These are phyloP conservation scores for Philypnodon macrostomus DNA, from an alignment of 2,797 vertebrate genomes.

Conservation along the genomic window DNA sequence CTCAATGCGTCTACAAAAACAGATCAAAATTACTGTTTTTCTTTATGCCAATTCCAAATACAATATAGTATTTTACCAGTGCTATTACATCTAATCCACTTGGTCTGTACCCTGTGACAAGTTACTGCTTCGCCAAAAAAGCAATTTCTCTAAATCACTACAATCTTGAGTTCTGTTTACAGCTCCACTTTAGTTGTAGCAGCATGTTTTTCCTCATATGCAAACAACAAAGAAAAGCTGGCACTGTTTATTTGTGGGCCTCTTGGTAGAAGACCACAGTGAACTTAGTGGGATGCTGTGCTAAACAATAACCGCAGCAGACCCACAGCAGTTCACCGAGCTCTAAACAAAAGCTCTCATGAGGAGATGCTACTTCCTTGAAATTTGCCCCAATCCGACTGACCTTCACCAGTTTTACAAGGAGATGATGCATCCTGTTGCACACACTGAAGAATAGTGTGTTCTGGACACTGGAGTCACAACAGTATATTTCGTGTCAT, in stretches of 20 bases:
- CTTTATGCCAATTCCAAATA: no score
- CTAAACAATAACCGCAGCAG: slow-evolving; percentile 41
- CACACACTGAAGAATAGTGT: slow-evolving; percentile 7
- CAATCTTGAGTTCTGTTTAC: slow-evolving; percentile 5
- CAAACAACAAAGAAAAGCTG: slow-evolving; percentile 30
- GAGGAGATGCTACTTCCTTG: slow-evolving; percentile 21
- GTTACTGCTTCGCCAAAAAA: slow-evolving; percentile 3
- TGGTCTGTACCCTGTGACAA: slow-evolving; percentile 1
- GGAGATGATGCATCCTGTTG: slow-evolving; percentile 16
- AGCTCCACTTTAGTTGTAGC: slow-evolving; percentile 10
- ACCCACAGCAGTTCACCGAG: slow-evolving; percentile 32
- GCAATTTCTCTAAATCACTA: slow-evolving; percentile 12
- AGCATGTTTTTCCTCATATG: slow-evolving; percentile 16
- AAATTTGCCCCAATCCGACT: slow-evolving; percentile 19
- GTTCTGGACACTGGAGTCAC: slow-evolving; percentile 3
- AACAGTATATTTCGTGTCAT: not conserved
- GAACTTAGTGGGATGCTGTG: slow-evolving; percentile 51
- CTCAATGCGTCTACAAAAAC: no score
- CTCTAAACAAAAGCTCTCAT: slow-evolving; percentile 37
- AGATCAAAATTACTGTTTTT: no score
- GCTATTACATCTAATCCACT: not conserved
- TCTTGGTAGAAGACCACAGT: slow-evolving; percentile 41
- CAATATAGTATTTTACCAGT: not conserved
- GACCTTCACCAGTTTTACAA: slow-evolving; percentile 36
- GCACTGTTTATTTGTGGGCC: slow-evolving; percentile 29